Evolutionary conservation across 1,140 invertebrate species (phyloP), one percentile per base, ranked within the genome.

Genomic region (Leptinotarsa lineolata): DNA sequence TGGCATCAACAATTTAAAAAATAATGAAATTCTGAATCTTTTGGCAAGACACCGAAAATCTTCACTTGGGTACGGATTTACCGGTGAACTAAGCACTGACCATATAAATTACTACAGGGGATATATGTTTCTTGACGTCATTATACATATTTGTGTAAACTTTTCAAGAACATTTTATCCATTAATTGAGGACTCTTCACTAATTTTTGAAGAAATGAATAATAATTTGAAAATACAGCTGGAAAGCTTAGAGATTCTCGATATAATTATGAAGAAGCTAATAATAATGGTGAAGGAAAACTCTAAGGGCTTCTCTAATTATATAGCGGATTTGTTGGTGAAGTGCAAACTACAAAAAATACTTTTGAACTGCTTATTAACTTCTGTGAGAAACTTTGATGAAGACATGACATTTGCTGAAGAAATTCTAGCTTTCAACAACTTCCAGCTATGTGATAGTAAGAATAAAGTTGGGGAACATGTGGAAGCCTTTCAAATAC

Each of bases 261-360:
- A 91, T 2, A 84, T 94, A 39, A 89, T 96, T 74, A 89, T 94
- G 78, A 90, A 90, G 3, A 94, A 96, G 81, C 82, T 96, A 5
- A 91, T 92, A 45, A 88, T 88, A n/a, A 91, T 96, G 30, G 92
- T 95, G n/a, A 90, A 90, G 70, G 94, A 94, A 77, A 94, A 92
- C 82, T 92, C 91, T 0, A 91, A 90, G 79, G 93, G 92, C 39
- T 92, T 96, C 81, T 91, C 93, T 22, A 92, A 90, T 72, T 97
- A 95, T 83, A 91, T 97, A 45, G 90, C 90, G 67, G 93, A 96
- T 85, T 84, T 96, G 72, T 85, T 97, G 74, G 88, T 89, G 1
- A 90, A 93, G 73, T 94, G 94, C 81, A 96, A 96, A 85, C 88
- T 97, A 24, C 95, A 97, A 85, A 95, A 96, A 83, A 92, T 94